These are phyloP conservation scores for Nycticryphes semicollaris DNA, from an alignment of 2,113 vertebrate genomes.

Conservation along the genomic window DNA sequence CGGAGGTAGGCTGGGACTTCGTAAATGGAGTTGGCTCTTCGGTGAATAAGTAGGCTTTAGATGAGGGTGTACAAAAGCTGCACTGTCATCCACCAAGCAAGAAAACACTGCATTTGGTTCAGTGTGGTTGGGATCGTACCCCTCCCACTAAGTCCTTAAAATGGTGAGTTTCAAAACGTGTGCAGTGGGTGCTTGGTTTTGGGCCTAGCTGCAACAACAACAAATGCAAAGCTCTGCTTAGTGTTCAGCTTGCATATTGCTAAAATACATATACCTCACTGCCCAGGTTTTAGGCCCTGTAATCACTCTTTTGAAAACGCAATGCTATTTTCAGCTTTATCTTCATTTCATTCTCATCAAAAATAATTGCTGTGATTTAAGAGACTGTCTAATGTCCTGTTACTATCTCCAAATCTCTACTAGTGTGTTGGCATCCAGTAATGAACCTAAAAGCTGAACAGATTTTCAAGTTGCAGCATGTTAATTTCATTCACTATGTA, in stretches of 20 bases:
- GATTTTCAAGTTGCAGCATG: conserved; percentile 46
- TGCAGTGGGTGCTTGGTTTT: not conserved
- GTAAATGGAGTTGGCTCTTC: not conserved
- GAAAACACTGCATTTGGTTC: not conserved
- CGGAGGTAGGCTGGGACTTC: not conserved
- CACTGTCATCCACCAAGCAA: not conserved
- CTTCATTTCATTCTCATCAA: conserved; percentile 51
- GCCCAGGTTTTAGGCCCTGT: conserved; percentile 6
- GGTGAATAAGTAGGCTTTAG: not conserved
- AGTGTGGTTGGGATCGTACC: not conserved
- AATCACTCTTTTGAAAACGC: conserved; percentile 20
- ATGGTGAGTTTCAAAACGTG: not conserved
- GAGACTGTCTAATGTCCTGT: conserved; percentile 34
- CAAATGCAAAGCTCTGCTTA: not conserved
- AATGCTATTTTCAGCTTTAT: conserved; percentile 49
- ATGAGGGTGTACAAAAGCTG: not conserved
- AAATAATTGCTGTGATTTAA: conserved; percentile 57
- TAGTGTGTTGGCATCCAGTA: conserved; percentile 16
- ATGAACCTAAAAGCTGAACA: conserved; percentile 34
- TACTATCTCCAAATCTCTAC: conserved; percentile 22
- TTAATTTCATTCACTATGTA: conserved; percentile 1
- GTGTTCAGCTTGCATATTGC: not conserved
- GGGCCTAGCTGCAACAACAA: not conserved
- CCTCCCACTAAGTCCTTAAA: not conserved
- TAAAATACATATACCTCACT: not conserved